Conservation (phyloP, 2,113 vertebrate genomes). For the Agelaius tricolor region DNA sequence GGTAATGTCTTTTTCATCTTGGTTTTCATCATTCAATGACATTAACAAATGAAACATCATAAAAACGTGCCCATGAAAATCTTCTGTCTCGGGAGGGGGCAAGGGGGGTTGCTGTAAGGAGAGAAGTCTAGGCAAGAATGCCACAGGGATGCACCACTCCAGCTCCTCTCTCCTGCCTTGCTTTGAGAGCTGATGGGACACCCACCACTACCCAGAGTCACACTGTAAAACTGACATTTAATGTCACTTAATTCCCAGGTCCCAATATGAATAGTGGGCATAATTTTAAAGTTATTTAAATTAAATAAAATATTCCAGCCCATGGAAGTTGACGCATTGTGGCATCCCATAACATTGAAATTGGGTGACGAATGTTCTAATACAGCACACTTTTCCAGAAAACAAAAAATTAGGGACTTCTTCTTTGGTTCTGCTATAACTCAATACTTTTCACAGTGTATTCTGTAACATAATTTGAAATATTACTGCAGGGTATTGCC, state of each 20-base stretch:
- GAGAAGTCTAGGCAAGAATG: background rate
- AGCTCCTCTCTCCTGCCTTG: background rate
- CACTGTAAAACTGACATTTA: background rate
- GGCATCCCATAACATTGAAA: background rate
- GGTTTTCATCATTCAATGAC: background rate
- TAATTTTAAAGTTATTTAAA: background rate
- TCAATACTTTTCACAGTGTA: background rate
- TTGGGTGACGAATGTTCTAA: background rate
- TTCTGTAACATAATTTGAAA: conserved; percentile 34
- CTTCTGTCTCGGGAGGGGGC: background rate
- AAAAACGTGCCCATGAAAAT: conserved; percentile 59
- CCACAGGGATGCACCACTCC: accelerated
- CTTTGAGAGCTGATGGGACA: background rate
- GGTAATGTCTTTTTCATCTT: background rate
- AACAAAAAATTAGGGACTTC: background rate
- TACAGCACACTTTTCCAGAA: background rate
- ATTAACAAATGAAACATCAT: conserved; percentile 27
- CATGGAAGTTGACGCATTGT: background rate
- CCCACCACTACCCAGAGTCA: background rate
- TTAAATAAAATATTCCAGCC: background rate
- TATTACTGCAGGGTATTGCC: background rate
- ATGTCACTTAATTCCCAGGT: background rate
- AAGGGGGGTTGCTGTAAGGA: background rate
- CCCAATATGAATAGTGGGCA: background rate
- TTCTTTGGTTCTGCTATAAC: background rate